Evolutionary conservation across 2,888 invertebrate genomes (phyloP).

Genomic region (Amblyjoppa fuscipennis): DNA sequence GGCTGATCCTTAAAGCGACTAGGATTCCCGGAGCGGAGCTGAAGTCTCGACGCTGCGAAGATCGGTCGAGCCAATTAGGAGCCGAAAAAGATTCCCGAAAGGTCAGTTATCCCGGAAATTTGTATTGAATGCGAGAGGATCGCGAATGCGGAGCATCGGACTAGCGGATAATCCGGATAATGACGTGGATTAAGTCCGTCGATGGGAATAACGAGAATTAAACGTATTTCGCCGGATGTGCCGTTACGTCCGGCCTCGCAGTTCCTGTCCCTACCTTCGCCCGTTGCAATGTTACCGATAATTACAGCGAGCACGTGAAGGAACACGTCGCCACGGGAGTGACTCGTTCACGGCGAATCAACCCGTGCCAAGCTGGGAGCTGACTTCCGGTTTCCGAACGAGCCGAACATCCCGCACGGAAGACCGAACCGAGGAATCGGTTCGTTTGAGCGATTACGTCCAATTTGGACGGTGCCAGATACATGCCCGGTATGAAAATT

Average conservation of each 20-base stretch:
- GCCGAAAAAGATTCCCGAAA: too few relatives aligned
- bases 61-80: background rate
- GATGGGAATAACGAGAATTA: slow-evolving; percentile 75
- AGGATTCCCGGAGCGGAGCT: background rate
- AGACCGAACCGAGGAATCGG: background rate
- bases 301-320: slow-evolving; percentile 20
- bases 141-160: background rate
- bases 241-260: slow-evolving; percentile 27
- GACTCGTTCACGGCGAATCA: slow-evolving; percentile 15
- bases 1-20: background rate
- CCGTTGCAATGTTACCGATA: slow-evolving; percentile 18
- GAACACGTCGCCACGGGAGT: background rate
- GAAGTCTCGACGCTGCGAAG: background rate
- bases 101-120: background rate
- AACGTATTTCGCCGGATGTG: slow-evolving; percentile 71
- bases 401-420: background rate
- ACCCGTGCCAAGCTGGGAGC: background rate
- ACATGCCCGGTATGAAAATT: slow-evolving; percentile 19
- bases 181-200: slow-evolving; percentile 77
- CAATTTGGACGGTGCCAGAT: background rate
- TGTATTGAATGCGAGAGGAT: background rate
- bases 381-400: background rate
- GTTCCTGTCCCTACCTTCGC: background rate
- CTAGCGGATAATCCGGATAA: slow-evolving; percentile 73
- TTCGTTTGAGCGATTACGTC: background rate